Evolutionary conservation across 2,888 invertebrate species (phyloP).

Genomic region (Monochamus alternatus): DNA sequence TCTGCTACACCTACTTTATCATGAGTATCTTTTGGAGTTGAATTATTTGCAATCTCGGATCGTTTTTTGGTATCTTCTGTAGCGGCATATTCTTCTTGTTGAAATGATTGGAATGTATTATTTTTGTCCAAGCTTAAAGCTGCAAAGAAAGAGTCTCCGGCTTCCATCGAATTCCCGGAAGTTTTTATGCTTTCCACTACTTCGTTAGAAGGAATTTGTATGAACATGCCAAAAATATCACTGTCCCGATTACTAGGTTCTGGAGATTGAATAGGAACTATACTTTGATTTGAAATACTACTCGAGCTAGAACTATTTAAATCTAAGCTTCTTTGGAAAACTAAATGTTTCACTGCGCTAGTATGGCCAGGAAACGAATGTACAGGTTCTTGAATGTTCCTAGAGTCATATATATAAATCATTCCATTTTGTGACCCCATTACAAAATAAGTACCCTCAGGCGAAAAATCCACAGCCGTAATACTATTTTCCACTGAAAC

Average conservation of each 20-base stretch:
- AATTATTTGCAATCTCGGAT: constrained; percentile 29
- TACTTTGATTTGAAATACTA: constrained; percentile 34
- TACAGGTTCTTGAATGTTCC: constrained; percentile 72
- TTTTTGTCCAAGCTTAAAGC: constrained; percentile 59
- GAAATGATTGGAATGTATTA: constrained; percentile 39
- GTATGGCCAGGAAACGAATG: constrained; percentile 73
- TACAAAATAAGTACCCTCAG: constrained; percentile 72
- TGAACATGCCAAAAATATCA: constrained; percentile 52
- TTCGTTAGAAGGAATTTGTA: constrained; percentile 38
- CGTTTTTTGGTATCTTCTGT: constrained; percentile 26
- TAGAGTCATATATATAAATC: constrained; percentile 74
- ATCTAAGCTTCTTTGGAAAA: constrained; percentile 67
- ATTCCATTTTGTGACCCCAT: constrained; percentile 75
- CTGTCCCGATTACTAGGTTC: constrained; percentile 43
- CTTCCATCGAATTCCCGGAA: constrained; percentile 40
- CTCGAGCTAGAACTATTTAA: constrained; percentile 27
- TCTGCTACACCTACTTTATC: constrained; percentile 40
- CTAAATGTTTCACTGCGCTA: constrained; percentile 71
- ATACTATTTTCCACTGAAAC: constrained; percentile 63
- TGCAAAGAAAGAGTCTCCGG: constrained; percentile 62
- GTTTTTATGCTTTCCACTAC: constrained; percentile 33
- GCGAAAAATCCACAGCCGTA: constrained; percentile 65
- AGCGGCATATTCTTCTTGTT: constrained; percentile 39
- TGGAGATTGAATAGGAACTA: constrained; percentile 7
- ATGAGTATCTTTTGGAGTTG: constrained; percentile 37